phyloP scores from a whole-genome alignment of 2,113 vertebrate species.

The Catagonus wagneri region DNA sequence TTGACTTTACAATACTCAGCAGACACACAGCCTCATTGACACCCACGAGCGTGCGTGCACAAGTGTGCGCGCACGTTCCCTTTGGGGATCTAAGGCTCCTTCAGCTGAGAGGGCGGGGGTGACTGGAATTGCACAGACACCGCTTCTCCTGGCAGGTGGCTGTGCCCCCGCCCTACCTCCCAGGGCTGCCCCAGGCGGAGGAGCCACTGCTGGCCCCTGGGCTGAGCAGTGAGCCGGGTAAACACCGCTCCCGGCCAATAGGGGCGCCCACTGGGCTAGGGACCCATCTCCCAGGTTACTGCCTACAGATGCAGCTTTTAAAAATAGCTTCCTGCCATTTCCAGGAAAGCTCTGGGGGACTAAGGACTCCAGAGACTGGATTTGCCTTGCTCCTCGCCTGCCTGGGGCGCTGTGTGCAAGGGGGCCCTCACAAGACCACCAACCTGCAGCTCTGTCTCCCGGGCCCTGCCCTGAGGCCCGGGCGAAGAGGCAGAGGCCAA shows the following conservation, averaged over 20 bases:
- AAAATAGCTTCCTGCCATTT: conserved; percentile 71
- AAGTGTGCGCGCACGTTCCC: background rate
- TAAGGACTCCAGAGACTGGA: conserved; percentile 5
- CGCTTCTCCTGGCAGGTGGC: background rate
- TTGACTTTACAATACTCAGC: background rate
- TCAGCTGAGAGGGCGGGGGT: background rate
- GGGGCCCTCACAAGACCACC: background rate
- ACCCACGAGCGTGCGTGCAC: background rate
- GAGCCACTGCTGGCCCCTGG: background rate
- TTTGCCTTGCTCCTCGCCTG: background rate
- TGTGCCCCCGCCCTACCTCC: background rate
- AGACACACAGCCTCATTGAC: background rate
- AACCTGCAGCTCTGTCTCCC: background rate
- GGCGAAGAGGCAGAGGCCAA: background rate
- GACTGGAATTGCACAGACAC: background rate
- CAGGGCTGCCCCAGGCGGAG: background rate
- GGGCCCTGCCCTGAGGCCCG: too few species aligned
- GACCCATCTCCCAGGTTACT: conserved; percentile 61
- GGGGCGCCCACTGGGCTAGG: background rate
- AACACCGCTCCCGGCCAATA: background rate
- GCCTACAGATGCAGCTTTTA: conserved; percentile 36
- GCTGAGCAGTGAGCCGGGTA: background rate
- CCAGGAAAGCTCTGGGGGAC: conserved; percentile 61
- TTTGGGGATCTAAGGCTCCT: background rate
- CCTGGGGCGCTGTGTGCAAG: background rate